These are phyloP conservation scores for Phataginus tricuspis DNA, from an alignment of 2,797 vertebrate species.

Conservation along the genomic window DNA sequence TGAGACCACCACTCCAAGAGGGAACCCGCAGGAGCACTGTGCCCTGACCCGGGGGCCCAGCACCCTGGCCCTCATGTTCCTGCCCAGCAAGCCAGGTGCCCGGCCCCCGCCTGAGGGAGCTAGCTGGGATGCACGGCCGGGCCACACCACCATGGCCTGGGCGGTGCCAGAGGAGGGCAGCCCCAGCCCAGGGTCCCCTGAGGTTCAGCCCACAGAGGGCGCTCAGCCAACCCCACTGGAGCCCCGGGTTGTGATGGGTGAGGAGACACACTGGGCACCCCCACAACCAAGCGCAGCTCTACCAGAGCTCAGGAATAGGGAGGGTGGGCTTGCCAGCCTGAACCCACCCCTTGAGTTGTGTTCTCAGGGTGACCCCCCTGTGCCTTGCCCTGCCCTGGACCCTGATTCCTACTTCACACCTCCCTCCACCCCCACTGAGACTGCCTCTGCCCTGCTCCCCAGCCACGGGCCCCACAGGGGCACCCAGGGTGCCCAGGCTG, in stretches of 20 bases:
- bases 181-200: neutral
- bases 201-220: slow-evolving; percentile 86
- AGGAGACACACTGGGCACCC: slow-evolving; percentile 88
- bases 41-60: slow-evolving; percentile 88
- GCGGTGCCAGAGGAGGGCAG: slow-evolving; percentile 38
- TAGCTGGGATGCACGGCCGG: slow-evolving; percentile 87
- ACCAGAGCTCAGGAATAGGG: slow-evolving; percentile 71
- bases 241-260: slow-evolving; percentile 95
- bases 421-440: slow-evolving; percentile 94
- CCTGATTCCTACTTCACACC: slow-evolving; percentile 95
- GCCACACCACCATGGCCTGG: slow-evolving; percentile 58
- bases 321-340: neutral
- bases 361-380: slow-evolving; percentile 89
- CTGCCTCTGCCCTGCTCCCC: slow-evolving; percentile 86
- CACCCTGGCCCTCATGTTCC: slow-evolving; percentile 83
- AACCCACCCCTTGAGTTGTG: slow-evolving; percentile 71
- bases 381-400: slow-evolving; percentile 93
- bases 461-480: slow-evolving; percentile 87
- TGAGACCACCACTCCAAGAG: slow-evolving; percentile 88
- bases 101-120: slow-evolving; percentile 96
- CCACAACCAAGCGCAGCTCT: neutral
- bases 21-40: slow-evolving; percentile 87
- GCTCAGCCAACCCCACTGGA: slow-evolving; percentile 88
- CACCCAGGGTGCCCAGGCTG: slow-evolving; percentile 33
- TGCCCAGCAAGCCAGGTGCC: slow-evolving; percentile 83